Percentiles rank a stretch among this genome's conserved stretches.
Evolutionary conservation across 2,113 vertebrate species (phyloP).

Genomic region (Ivindomyrus marchei): DNA sequence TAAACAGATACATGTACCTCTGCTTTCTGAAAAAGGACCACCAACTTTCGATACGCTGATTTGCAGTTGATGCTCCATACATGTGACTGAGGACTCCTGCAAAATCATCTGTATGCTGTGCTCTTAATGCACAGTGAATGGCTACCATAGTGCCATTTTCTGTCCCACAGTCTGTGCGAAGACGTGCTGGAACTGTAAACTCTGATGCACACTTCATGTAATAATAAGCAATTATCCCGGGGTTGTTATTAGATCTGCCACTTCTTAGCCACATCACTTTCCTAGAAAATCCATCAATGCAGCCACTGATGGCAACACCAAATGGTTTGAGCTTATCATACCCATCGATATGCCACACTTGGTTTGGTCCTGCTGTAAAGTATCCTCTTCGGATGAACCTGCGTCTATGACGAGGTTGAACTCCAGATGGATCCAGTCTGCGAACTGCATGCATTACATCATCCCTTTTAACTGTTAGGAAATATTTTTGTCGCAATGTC

Average conservation of each 20-base stretch:
- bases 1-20: constrained; percentile 4
- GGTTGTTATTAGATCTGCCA: neutral
- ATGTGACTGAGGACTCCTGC: no score
- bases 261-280: constrained; percentile 24
- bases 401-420: neutral
- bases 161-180: no score
- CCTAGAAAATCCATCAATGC: constrained; percentile 12
- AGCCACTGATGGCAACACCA: no score
- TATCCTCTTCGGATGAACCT: constrained; percentile 6
- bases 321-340: neutral
- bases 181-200: no score
- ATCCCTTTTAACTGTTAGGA: neutral
- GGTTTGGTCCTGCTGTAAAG: neutral
- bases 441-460: neutral
- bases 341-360: constrained; percentile 9
- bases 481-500: neutral
- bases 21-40: constrained; percentile 27
- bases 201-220: no score
- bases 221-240: constrained; percentile 5
- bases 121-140: no score
- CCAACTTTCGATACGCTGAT: constrained; percentile 22
- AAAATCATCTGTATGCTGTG: no score
- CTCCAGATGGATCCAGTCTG: constrained; percentile 6
- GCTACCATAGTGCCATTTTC: no score
- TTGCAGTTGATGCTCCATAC: neutral